A percentile compares a stretch with the other conserved stretches of the same genome.
These are phyloP conservation scores for Hypena proboscidalis DNA, from an alignment of 2,888 invertebrate genomes.

Conservation along the genomic window DNA sequence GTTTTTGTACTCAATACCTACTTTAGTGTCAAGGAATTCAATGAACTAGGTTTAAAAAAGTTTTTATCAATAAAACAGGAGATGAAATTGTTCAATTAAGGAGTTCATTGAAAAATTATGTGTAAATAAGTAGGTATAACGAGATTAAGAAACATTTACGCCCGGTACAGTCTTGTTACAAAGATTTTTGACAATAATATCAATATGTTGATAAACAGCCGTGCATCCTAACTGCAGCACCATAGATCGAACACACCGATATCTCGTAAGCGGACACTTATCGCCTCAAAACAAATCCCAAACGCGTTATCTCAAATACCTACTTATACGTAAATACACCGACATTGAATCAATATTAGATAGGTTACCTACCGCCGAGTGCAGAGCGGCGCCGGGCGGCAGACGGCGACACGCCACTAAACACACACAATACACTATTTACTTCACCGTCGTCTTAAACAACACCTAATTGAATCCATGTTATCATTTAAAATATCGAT, in stretches of 20 bases:
- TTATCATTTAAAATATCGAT: constrained; percentile 85
- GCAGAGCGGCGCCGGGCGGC: constrained; percentile 47
- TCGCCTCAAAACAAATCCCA: constrained; percentile 75
- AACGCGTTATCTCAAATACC: constrained; percentile 61
- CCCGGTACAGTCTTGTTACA: no score
- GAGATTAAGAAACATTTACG: no score
- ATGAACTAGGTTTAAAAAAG: no score
- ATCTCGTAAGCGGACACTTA: constrained; percentile 54
- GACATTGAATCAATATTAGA: constrained; percentile 74
- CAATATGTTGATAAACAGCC: constrained; percentile 8
- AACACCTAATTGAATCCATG: constrained; percentile 82
- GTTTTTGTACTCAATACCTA: constrained; percentile 15
- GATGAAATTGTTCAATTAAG: no score
- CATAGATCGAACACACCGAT: constrained; percentile 18
- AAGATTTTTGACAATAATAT: background rate
- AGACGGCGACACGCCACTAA: constrained; percentile 48
- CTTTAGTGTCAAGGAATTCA: no score
- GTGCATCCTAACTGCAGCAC: constrained; percentile 25
- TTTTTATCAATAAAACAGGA: no score
- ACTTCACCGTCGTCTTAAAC: constrained; percentile 72
- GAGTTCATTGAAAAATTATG: no score
- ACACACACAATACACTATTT: constrained; percentile 57
- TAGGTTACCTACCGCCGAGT: constrained; percentile 65
- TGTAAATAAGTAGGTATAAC: no score
- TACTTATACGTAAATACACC: constrained; percentile 64